These are phyloP conservation scores for Lota lota DNA, from an alignment of 2,113 vertebrate species.

Conservation along the genomic window DNA sequence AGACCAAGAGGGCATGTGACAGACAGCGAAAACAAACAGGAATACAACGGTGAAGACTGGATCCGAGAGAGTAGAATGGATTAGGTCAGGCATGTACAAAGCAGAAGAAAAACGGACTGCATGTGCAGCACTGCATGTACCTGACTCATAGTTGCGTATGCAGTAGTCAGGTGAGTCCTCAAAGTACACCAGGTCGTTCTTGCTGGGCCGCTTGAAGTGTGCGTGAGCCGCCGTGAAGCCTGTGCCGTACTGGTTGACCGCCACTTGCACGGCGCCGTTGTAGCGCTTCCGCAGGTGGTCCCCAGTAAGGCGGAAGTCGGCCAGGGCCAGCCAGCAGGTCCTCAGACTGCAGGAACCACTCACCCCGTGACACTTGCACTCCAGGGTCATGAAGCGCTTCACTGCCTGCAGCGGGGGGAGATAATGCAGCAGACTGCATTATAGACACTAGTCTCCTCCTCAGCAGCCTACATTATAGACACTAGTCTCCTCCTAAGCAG, in stretches of 20 bases:
- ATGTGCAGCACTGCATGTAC: slow-evolving; percentile 64
- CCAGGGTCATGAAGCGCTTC: slow-evolving; percentile 89
- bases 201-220: slow-evolving; percentile 86
- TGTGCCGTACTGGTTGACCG: slow-evolving; percentile 93
- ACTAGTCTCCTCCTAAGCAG: too few relatives aligned
- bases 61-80: too few relatives aligned
- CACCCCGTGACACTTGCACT: slow-evolving; percentile 96
- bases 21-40: too few relatives aligned
- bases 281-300: slow-evolving; percentile 90
- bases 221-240: slow-evolving; percentile 87
- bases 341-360: slow-evolving; percentile 93
- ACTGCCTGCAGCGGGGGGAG: slow-evolving; percentile 76
- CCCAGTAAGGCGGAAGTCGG: slow-evolving; percentile 90
- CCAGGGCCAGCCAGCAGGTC: slow-evolving; percentile 94
- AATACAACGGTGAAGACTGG: too few relatives aligned
- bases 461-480: too few relatives aligned
- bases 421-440: not conserved
- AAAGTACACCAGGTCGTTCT: slow-evolving; percentile 93
- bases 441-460: too few relatives aligned
- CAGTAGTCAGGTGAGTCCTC: slow-evolving; percentile 98
- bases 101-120: too few relatives aligned
- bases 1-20: too few relatives aligned
- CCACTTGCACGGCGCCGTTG: slow-evolving; percentile 88
- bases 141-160: slow-evolving; percentile 86
- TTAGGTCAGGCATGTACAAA: too few relatives aligned